Percentiles rank a stretch among this genome's conserved stretches.
Evolutionary conservation across 2,113 vertebrate genomes (phyloP).

Genomic region (Callorhinus ursinus): DNA sequence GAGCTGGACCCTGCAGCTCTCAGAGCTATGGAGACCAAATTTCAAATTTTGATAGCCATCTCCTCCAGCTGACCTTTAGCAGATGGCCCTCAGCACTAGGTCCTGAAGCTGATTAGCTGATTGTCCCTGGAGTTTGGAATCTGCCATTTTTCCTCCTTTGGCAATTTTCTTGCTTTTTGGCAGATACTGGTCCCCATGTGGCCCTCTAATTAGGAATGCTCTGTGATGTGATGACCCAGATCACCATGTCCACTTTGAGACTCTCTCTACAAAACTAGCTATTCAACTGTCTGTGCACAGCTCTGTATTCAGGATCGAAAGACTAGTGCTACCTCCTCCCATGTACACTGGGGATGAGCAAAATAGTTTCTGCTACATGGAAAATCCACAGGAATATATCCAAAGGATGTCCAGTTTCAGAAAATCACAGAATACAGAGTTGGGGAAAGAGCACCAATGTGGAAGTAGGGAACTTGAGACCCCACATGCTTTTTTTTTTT

Average conservation of each 20-base stretch:
- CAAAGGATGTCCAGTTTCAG: neutral
- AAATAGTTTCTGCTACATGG: neutral
- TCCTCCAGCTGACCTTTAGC: neutral
- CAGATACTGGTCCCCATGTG: neutral
- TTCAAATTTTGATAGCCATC: constrained; percentile 55
- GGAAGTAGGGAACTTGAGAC: neutral
- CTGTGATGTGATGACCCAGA: constrained; percentile 1
- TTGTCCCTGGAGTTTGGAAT: neutral
- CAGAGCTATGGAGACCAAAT: neutral
- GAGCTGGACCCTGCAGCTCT: neutral
- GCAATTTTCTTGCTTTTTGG: neutral
- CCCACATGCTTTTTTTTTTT: neutral
- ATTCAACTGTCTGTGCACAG: neutral
- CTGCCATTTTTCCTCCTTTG: neutral
- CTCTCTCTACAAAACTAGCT: neutral
- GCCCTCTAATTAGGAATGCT: constrained; percentile 44
- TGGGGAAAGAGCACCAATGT: neutral
- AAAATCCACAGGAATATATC: neutral
- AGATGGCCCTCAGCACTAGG: neutral
- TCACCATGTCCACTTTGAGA: neutral
- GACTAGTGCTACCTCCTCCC: fast-evolving
- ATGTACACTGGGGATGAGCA: neutral
- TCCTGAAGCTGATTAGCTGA: constrained; percentile 20
- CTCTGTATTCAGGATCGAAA: neutral
- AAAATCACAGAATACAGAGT: neutral